These are phyloP conservation scores for Discoglossus pictus DNA, from an alignment of 2,797 vertebrate genomes.

Conservation along the genomic window DNA sequence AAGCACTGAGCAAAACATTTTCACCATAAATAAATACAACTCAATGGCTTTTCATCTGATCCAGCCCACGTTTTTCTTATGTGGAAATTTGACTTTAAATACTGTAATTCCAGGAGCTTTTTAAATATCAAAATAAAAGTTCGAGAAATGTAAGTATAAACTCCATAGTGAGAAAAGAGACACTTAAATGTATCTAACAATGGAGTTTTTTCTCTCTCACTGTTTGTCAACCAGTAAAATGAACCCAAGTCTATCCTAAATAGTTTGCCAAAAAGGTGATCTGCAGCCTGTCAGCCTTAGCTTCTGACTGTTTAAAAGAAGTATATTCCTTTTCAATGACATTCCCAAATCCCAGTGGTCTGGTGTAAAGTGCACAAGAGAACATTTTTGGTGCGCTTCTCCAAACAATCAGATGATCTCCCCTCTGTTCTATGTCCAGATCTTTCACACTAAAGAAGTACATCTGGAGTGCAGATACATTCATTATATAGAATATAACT, in stretches of 20 bases:
- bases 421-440: slow-evolving; percentile 35
- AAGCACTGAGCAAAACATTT: no score
- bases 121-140: no score
- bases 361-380: slow-evolving; percentile 44
- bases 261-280: slow-evolving; percentile 36
- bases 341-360: slow-evolving; percentile 34
- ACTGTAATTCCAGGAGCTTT: no score
- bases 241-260: slow-evolving; percentile 23
- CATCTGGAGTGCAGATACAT: slow-evolving; percentile 37
- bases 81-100: no score
- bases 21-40: no score
- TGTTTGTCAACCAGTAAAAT: slow-evolving; percentile 25
- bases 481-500: background rate
- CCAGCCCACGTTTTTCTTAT: no score
- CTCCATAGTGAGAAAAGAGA: no score
- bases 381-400: slow-evolving; percentile 10
- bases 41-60: no score
- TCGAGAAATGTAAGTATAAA: no score
- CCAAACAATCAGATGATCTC: slow-evolving; percentile 29
- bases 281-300: slow-evolving; percentile 41
- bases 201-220: slow-evolving; percentile 11
- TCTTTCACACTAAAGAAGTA: slow-evolving; percentile 21
- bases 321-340: slow-evolving; percentile 36
- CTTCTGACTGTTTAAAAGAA: slow-evolving; percentile 44
- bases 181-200: background rate